Evolutionary conservation across 2,113 vertebrate genomes (phyloP).

Genomic region (Sinocyclocheilus anshuiensis): DNA sequence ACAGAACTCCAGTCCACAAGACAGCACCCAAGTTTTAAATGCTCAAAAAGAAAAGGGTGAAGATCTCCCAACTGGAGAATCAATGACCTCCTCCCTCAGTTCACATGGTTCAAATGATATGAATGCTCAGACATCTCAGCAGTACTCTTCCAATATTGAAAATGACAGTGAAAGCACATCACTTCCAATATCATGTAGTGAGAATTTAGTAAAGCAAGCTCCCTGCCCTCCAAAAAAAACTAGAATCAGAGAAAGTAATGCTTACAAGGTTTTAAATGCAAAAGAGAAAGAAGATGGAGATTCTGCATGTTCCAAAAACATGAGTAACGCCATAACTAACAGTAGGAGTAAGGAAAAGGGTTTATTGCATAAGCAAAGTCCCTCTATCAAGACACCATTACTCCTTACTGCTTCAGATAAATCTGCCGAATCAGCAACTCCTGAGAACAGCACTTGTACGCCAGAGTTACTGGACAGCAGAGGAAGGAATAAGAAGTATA

Average conservation of each 20-base stretch:
- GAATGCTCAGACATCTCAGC: slow-evolving; percentile 32
- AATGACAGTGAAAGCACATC: slow-evolving; percentile 23
- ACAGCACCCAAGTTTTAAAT: slow-evolving; percentile 46
- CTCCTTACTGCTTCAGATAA: slow-evolving; percentile 7
- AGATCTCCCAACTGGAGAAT: not conserved
- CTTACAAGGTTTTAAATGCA: slow-evolving; percentile 15
- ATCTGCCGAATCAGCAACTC: slow-evolving; percentile 27
- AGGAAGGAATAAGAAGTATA: slow-evolving; percentile 27
- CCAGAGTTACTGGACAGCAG: slow-evolving; percentile 26
- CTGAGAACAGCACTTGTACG: not conserved
- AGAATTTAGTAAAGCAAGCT: slow-evolving; percentile 23
- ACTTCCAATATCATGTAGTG: not conserved
- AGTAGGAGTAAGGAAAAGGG: slow-evolving; percentile 30
- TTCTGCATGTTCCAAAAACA: slow-evolving; percentile 17
- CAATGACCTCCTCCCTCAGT: not conserved
- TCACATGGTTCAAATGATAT: slow-evolving; percentile 21
- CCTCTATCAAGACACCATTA: slow-evolving; percentile 28
- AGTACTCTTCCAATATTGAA: slow-evolving; percentile 14
- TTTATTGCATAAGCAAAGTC: slow-evolving; percentile 26
- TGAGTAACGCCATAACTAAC: not conserved
- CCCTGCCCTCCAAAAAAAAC: slow-evolving; percentile 28
- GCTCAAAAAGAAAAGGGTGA: slow-evolving; percentile 11
- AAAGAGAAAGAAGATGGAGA: slow-evolving; percentile 30
- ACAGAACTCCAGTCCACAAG: slow-evolving; percentile 40
- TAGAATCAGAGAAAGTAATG: slow-evolving; percentile 33